phyloP scores from a whole-genome alignment of 1,140 invertebrate species.

The Pemphigus obesinymphae region DNA sequence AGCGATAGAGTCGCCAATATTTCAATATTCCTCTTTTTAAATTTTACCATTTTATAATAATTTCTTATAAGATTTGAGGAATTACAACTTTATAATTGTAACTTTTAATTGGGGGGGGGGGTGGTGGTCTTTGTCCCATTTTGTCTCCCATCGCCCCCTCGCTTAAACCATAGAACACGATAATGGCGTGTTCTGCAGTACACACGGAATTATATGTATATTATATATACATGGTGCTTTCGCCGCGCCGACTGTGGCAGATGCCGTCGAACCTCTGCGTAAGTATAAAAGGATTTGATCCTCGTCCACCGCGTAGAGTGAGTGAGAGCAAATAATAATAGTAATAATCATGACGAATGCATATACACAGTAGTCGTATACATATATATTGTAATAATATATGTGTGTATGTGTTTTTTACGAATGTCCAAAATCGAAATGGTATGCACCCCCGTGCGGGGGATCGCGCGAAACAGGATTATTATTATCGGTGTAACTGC shows the following conservation, averaged over 20 bases:
- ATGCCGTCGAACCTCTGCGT: background rate
- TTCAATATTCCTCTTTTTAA: too few relatives aligned
- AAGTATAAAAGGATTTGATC: conserved; percentile 30
- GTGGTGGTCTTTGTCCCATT: too few relatives aligned
- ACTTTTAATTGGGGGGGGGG: too few relatives aligned
- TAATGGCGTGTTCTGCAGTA: conserved; percentile 1
- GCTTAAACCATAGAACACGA: too few relatives aligned
- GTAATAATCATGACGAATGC: conserved; percentile 2
- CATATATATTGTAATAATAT: background rate
- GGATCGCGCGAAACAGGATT: conserved; percentile 29
- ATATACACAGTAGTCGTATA: background rate
- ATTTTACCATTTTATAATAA: too few relatives aligned
- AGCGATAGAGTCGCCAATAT: too few relatives aligned
- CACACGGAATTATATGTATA: background rate
- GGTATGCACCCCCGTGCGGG: conserved; percentile 27
- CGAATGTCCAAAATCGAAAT: conserved; percentile 40
- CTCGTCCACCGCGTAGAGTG: background rate
- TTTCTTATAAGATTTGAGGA: too few relatives aligned
- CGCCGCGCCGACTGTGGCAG: background rate
- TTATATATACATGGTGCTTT: too few relatives aligned
- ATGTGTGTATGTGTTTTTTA: background rate
- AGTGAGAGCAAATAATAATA: conserved; percentile 18
- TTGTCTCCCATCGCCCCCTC: too few relatives aligned
- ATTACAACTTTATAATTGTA: too few relatives aligned
- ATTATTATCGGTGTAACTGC: conserved; percentile 5